phyloP scores from a whole-genome alignment of 2,113 vertebrate genomes.

The Albula glossodonta region DNA sequence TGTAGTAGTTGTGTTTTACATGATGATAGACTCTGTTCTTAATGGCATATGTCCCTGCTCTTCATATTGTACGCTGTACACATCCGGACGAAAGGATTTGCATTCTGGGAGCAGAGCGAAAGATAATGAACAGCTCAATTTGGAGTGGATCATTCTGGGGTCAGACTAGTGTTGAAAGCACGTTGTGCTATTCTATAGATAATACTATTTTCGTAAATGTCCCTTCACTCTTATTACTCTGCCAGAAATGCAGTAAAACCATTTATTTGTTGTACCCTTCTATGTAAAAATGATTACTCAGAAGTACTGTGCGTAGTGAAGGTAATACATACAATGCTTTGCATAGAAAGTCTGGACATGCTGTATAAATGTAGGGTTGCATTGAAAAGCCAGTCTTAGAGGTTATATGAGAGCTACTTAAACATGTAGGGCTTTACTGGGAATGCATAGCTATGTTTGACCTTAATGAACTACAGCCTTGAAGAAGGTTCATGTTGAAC shows the following conservation, averaged over 20 bases:
- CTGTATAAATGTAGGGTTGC: not conserved
- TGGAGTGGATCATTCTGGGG: not conserved
- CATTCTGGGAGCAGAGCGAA: not conserved
- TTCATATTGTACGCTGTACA: not conserved
- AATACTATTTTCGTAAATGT: not conserved
- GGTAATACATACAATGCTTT: too few species aligned
- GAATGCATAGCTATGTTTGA: not conserved
- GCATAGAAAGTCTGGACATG: too few species aligned
- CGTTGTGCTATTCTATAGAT: not conserved
- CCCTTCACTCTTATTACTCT: too few species aligned
- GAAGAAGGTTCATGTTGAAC: not conserved
- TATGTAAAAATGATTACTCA: too few species aligned
- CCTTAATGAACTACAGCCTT: not conserved
- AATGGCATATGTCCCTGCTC: not conserved
- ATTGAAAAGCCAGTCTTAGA: too few species aligned
- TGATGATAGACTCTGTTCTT: not conserved
- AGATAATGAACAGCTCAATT: not conserved
- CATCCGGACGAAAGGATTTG: not conserved
- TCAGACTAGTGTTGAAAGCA: not conserved
- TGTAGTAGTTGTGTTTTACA: not conserved
- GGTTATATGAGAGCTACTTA: too few species aligned
- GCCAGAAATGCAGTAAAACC: too few species aligned
- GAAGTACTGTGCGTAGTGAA: too few species aligned
- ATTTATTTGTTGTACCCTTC: too few species aligned
- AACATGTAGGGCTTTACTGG: not conserved